A percentile compares a stretch with the other conserved stretches of the same genome.
These are phyloP conservation scores for Characodon lateralis DNA, from an alignment of 2,797 vertebrate species.

Conservation along the genomic window DNA sequence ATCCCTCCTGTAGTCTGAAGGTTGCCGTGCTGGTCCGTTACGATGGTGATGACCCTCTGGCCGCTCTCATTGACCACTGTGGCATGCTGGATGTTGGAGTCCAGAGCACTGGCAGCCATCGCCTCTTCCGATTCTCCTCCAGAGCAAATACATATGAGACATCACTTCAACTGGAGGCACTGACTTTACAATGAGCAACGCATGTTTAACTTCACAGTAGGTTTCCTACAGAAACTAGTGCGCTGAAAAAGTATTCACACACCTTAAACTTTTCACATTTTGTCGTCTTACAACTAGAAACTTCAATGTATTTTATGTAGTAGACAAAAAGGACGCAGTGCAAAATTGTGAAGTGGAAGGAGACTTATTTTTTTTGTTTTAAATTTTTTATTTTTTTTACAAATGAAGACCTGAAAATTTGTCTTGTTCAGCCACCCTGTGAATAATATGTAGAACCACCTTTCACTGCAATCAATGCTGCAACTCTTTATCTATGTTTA, in stretches of 20 bases:
- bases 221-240: too few species aligned
- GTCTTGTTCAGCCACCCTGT: too few species aligned
- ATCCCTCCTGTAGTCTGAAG: conserved; percentile 80
- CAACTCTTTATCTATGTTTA: too few species aligned
- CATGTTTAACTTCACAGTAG: background rate
- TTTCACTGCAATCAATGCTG: too few species aligned
- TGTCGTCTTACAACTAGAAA: background rate
- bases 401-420: too few species aligned
- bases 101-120: conserved; percentile 74
- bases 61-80: conserved; percentile 80
- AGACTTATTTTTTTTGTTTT: too few species aligned
- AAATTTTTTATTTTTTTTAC: too few species aligned
- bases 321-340: too few species aligned
- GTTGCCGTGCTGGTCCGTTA: conserved; percentile 85
- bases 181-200: background rate
- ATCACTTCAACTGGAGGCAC: too few species aligned
- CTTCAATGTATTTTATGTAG: too few species aligned
- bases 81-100: conserved; percentile 80
- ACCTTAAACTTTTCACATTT: background rate
- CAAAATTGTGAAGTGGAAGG: too few species aligned
- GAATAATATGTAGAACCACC: too few species aligned
- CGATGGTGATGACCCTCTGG: conserved; percentile 89
- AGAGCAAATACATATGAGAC: background rate
- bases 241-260: background rate
- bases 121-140: conserved; percentile 81